Conservation (phyloP, 2,797 vertebrate species). For the Ispidina lecontei region DNA sequence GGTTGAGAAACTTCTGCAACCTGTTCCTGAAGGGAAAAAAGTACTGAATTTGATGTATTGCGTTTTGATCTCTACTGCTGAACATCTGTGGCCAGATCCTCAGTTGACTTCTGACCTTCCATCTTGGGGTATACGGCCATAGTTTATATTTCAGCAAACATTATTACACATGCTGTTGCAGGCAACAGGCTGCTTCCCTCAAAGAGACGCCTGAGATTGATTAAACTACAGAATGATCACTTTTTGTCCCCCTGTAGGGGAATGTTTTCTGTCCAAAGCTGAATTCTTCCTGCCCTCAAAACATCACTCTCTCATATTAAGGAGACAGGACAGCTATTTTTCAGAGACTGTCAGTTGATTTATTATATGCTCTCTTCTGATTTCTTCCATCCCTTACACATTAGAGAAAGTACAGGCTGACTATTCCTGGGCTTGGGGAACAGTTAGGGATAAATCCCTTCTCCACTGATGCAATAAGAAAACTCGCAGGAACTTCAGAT, state of each 20-base stretch:
- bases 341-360: conserved; percentile 43
- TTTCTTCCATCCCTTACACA: conserved; percentile 54
- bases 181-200: conserved; percentile 1
- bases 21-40: conserved; percentile 13
- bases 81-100: conserved; percentile 47
- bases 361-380: conserved; percentile 52
- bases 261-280: conserved; percentile 38
- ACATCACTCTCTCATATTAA: conserved; percentile 57
- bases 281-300: conserved; percentile 35
- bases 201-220: conserved; percentile 47
- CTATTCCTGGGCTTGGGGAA: neutral
- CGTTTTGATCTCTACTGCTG: neutral
- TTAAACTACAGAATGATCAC: conserved; percentile 43
- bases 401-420: conserved; percentile 24
- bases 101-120: conserved; percentile 65
- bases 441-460: neutral
- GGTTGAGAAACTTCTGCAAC: neutral
- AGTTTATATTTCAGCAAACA: conserved; percentile 37
- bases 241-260: conserved; percentile 19
- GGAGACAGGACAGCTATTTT: conserved; percentile 55
- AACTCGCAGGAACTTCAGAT: neutral
- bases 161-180: conserved; percentile 31
- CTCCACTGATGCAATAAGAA: neutral
- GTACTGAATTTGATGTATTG: neutral
- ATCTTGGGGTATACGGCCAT: neutral